These are phyloP conservation scores for Drepana arcuata DNA, from an alignment of 1,140 invertebrate genomes.

Conservation along the genomic window DNA sequence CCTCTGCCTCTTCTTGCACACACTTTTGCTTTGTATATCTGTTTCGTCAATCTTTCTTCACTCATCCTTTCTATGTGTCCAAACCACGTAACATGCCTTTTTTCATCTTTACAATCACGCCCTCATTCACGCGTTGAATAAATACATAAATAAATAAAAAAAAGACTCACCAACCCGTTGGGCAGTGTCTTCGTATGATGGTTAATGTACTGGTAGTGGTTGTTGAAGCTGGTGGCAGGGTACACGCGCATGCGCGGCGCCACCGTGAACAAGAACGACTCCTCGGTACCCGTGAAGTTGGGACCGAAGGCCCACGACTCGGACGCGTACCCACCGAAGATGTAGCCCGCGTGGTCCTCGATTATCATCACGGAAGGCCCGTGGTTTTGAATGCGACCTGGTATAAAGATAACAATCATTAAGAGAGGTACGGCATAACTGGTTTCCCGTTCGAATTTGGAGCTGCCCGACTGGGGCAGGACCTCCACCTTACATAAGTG, in stretches of 20 bases:
- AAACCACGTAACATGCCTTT: too few species aligned
- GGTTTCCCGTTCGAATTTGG: too few species aligned
- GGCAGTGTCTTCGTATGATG: constrained; percentile 91
- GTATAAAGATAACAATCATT: constrained; percentile 16
- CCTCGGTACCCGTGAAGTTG: constrained; percentile 76
- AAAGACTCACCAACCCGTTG: constrained; percentile 84
- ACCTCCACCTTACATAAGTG: too few species aligned
- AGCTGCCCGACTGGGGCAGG: too few species aligned
- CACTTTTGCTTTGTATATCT: too few species aligned
- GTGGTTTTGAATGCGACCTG: constrained; percentile 82
- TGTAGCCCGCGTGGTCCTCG: constrained; percentile 84
- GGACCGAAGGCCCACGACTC: constrained; percentile 77
- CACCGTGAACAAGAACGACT: constrained; percentile 87
- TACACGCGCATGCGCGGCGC: constrained; percentile 85
- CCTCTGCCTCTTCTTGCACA: too few species aligned
- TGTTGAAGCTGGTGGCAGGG: constrained; percentile 84
- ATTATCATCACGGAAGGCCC: constrained; percentile 85
- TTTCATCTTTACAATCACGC: too few species aligned
- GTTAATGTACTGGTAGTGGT: constrained; percentile 93
- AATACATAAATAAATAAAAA: too few species aligned
- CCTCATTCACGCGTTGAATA: too few species aligned
- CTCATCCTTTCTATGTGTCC: too few species aligned
- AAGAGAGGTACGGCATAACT: too few species aligned
- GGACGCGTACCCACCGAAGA: constrained; percentile 91
- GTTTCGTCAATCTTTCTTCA: too few species aligned